Conservation (phyloP, 2,797 vertebrate genomes). For the Natrix natrix region DNA sequence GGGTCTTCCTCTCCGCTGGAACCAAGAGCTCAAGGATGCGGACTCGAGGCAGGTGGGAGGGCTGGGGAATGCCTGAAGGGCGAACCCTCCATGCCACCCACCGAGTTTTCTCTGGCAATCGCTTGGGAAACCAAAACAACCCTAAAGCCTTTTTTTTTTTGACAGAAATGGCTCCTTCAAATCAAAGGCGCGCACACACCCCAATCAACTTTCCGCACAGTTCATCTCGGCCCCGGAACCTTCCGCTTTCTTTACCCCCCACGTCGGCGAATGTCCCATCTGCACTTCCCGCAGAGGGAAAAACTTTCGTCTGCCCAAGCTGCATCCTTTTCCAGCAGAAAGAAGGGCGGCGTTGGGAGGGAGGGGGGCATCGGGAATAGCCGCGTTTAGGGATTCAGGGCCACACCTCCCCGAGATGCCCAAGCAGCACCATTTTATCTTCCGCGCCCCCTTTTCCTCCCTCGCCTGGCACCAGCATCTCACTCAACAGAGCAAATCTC, state of each 20-base stretch:
- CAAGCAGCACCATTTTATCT: background rate
- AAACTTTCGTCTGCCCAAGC: background rate
- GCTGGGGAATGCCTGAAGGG: background rate
- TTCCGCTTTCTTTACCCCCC: background rate
- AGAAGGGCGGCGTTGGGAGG: background rate
- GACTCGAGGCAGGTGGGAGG: too few relatives aligned
- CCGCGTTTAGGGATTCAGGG: background rate
- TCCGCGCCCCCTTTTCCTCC: background rate
- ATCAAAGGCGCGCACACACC: background rate
- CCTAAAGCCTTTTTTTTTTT: background rate
- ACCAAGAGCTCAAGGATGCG: background rate
- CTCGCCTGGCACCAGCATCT: background rate
- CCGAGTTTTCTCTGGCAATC: conserved; percentile 17
- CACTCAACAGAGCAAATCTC: background rate
- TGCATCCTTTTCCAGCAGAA: too few relatives aligned
- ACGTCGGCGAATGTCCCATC: background rate
- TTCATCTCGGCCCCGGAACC: background rate
- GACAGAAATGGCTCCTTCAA: too few relatives aligned
- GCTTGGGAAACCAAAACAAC: background rate
- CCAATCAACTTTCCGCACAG: conserved; percentile 20
- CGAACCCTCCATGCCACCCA: conserved; percentile 14
- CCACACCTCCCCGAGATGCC: conserved; percentile 7
- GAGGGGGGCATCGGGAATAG: background rate
- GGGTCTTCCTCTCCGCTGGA: background rate
- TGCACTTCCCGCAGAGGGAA: background rate